Percentiles rank a stretch among this genome's conserved stretches.
Conservation (phyloP, 1,140 invertebrate species). For the Leptinotarsa defecta region DNA sequence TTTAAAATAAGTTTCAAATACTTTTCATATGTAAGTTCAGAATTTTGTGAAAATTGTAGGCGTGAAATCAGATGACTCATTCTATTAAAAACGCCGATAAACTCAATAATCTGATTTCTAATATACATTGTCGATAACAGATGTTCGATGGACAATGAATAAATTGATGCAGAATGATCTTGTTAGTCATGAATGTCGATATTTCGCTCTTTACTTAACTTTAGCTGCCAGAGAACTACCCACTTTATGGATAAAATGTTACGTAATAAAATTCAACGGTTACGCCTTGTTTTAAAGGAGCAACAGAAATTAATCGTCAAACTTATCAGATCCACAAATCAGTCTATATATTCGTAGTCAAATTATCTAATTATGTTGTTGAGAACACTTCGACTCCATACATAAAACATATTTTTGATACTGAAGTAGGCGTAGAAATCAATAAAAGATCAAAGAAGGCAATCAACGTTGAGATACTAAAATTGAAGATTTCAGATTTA, state of each 20-base stretch:
- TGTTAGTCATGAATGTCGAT: no score
- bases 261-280: neutral
- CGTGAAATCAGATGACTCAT: no score
- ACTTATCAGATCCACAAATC: neutral
- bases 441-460: slow-evolving; percentile 8
- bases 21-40: no score
- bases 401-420: neutral
- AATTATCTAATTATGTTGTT: slow-evolving; percentile 2
- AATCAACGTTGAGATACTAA: neutral
- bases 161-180: no score
- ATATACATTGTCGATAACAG: no score
- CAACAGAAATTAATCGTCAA: neutral
- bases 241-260: neutral
- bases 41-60: no score
- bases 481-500: neutral
- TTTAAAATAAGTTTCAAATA: no score
- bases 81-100: no score
- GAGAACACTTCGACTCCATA: neutral
- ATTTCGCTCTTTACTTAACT: no score
- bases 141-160: no score
- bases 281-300: neutral
- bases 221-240: neutral
- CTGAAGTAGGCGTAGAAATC: neutral
- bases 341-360: neutral
- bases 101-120: no score